Percentiles rank a stretch among this genome's conserved stretches.
Conservation (phyloP, 2,797 vertebrate genomes). For the Eleutherodactylus coqui region DNA sequence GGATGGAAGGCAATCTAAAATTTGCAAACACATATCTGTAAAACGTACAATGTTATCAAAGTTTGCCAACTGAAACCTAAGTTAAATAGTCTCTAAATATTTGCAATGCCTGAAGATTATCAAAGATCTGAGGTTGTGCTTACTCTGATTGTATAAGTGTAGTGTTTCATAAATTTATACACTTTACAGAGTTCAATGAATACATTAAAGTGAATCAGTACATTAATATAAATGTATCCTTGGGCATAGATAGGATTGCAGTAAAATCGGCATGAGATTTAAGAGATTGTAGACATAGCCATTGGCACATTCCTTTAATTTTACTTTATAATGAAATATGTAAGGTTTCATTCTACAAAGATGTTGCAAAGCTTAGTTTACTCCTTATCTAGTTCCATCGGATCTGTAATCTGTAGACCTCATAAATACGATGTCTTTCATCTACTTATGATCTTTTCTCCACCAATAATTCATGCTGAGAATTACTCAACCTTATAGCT, state of each 20-base stretch:
- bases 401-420: neutral
- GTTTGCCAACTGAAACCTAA: neutral
- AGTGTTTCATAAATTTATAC: slow-evolving; percentile 42
- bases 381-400: slow-evolving; percentile 24
- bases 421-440: slow-evolving; percentile 7
- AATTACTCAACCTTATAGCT: neutral
- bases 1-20: too few relatives aligned
- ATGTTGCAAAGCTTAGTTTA: slow-evolving; percentile 27
- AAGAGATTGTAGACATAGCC: slow-evolving; percentile 29
- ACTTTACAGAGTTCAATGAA: slow-evolving; percentile 41
- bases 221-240: slow-evolving; percentile 50
- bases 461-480: neutral
- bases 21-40: too few relatives aligned
- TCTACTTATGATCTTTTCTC: neutral
- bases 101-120: slow-evolving; percentile 13
- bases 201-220: slow-evolving; percentile 46
- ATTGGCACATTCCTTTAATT: slow-evolving; percentile 47
- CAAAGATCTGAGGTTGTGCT: slow-evolving; percentile 12
- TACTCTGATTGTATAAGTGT: slow-evolving; percentile 29
- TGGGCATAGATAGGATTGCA: slow-evolving; percentile 33
- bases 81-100: slow-evolving; percentile 12
- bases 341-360: slow-evolving; percentile 29
- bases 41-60: neutral
- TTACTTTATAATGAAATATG: slow-evolving; percentile 40
- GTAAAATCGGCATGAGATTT: slow-evolving; percentile 37